Evolutionary conservation across 2,888 invertebrate species (phyloP), one percentile per base, ranked within the genome.

Genomic region (Plemyria rubiginata): DNA sequence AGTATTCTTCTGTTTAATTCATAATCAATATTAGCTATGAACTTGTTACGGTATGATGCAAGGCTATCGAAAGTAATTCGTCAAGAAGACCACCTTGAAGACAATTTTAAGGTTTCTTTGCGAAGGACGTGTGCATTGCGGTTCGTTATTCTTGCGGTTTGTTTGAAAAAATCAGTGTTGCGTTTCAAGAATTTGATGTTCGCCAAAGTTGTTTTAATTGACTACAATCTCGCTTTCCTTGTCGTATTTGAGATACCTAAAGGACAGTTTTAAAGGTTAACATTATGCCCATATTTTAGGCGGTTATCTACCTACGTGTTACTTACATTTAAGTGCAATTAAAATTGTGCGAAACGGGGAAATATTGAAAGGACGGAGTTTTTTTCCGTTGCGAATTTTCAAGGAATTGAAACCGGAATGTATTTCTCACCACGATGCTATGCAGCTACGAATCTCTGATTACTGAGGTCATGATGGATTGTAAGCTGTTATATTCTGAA

Each of bases 1-100:
- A 72, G 76, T 79, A 75, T 74, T 75, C 76, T 69, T 70, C 69
- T 66, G 74, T 80, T 80, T 76, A 79, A 80, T 67, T 68, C 65
- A 71, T 62, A 70, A 67, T 68, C 62, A 76, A 78, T 71, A 67
- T 65, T 66, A 67, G 67, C 59, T 71, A 66, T 76, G 65, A 60
- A 40, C 56, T 68, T 60, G 54, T 68, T 66, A 54, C 45, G 75
- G 74, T 78, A 72, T 69, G 67, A 70, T 66, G 62, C 80, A 82
- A 85, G 87, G 86, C 76, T 79, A 78, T 82, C 72, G 83, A 86
- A 85, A 85, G 84, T 86, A 82, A 85, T 85, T 84, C 82, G 75
- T 70, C 67, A 59, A 66, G 70, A 65, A 59, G 85, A 85, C 85
- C 87, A 85, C 88, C 88, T 83, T 79, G 84, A 72, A 72, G 80